Percentiles rank a stretch among this genome's conserved stretches.
Evolutionary conservation across 2,888 invertebrate genomes (phyloP).

Genomic region (Salticus scenicus): DNA sequence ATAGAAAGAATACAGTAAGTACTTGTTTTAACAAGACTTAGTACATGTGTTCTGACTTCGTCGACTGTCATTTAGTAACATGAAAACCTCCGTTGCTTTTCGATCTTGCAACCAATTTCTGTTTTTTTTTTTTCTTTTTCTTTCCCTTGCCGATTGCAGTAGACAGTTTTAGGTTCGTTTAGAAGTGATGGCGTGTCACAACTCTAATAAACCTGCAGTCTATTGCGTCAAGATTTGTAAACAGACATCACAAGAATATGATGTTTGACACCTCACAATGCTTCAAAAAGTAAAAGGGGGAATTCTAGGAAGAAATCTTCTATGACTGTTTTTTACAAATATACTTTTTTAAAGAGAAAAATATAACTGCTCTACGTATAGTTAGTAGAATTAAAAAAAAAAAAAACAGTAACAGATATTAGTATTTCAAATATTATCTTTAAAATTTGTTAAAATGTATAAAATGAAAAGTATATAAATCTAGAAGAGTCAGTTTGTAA

Average conservation of each 20-base stretch:
- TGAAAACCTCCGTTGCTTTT: neutral
- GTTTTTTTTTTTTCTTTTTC: constrained; percentile 13
- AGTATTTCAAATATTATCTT: too few species aligned
- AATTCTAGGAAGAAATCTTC: too few species aligned
- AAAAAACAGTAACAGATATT: too few species aligned
- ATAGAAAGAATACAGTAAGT: too few species aligned
- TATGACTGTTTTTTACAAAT: too few species aligned
- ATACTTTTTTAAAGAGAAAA: too few species aligned
- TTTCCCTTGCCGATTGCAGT: constrained; percentile 24
- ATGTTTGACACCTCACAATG: constrained; percentile 42
- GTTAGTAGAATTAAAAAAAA: too few species aligned
- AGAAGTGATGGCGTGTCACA: constrained; percentile 27
- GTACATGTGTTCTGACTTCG: constrained; percentile 4
- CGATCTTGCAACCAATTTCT: neutral
- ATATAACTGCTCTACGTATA: too few species aligned
- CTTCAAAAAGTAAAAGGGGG: constrained; percentile 32
- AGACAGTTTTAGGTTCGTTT: constrained; percentile 64
- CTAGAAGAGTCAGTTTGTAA: too few species aligned
- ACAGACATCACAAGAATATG: constrained; percentile 57
- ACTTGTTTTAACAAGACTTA: constrained; percentile 1
- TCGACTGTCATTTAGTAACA: neutral
- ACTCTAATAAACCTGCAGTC: constrained; percentile 55
- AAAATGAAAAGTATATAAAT: too few species aligned
- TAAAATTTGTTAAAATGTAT: too few species aligned
- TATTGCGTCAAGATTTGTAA: constrained; percentile 49